Percentiles rank a stretch among this genome's conserved stretches.
Conservation (phyloP, 2,797 vertebrate genomes). For the Gymnothorax javanicus region DNA sequence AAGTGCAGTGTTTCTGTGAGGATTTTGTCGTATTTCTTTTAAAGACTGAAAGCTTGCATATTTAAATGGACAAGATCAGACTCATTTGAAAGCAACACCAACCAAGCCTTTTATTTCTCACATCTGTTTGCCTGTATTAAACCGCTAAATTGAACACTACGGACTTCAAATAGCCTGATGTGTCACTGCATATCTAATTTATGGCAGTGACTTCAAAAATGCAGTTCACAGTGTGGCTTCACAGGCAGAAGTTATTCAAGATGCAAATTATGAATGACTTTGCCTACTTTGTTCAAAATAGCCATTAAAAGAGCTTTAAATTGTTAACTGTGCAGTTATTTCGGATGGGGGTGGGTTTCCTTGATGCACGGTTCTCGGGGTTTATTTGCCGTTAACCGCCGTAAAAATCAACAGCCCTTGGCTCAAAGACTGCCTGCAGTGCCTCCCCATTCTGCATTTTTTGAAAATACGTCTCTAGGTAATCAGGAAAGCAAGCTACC, state of each 20-base stretch:
- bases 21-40: background rate
- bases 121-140: slow-evolving; percentile 24
- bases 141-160: background rate
- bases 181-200: slow-evolving; percentile 13
- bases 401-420: background rate
- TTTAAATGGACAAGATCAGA: background rate
- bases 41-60: slow-evolving; percentile 10
- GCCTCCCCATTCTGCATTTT: background rate
- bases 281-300: background rate
- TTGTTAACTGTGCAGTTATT: background rate
- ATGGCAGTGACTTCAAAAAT: background rate
- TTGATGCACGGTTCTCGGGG: too few relatives aligned
- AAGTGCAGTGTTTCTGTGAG: slow-evolving; percentile 11
- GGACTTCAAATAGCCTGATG: background rate
- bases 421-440: background rate
- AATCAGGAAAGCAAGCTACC: background rate
- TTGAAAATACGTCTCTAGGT: background rate
- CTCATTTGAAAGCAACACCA: slow-evolving; percentile 2
- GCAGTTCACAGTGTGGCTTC: background rate
- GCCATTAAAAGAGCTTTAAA: background rate
- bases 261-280: slow-evolving; percentile 1
- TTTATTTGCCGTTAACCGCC: background rate
- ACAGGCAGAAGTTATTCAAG: background rate
- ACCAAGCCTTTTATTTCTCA: background rate
- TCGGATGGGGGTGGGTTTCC: background rate